Evolutionary conservation across 2,797 vertebrate species (phyloP).

Genomic region (Ataeniobius toweri): DNA sequence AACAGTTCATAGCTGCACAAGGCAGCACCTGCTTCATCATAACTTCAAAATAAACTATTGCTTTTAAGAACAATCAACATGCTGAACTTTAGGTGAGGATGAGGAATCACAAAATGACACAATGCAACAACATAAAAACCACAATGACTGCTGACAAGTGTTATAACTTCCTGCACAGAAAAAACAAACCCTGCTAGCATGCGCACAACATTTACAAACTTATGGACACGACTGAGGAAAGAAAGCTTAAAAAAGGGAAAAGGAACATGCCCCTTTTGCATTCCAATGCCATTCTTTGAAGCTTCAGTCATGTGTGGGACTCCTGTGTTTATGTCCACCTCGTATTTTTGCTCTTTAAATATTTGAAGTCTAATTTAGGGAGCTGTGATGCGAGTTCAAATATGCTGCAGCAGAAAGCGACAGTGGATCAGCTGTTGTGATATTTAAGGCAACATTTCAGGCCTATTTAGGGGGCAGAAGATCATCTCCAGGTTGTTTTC

Average conservation of each 20-base stretch:
- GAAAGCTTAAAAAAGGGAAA: slow-evolving; percentile 8
- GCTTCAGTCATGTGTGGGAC: slow-evolving; percentile 53
- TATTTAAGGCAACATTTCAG: not conserved
- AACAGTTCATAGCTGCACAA: slow-evolving; percentile 39
- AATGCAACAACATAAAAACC: slow-evolving; percentile 20
- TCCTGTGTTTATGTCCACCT: slow-evolving; percentile 27
- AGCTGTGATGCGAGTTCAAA: slow-evolving; percentile 13
- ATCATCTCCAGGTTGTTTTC: slow-evolving; percentile 38
- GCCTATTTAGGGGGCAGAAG: slow-evolving; percentile 12
- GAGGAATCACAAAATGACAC: slow-evolving; percentile 29
- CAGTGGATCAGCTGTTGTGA: not conserved
- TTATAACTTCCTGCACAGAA: slow-evolving; percentile 60
- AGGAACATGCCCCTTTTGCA: slow-evolving; percentile 80
- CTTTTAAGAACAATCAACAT: slow-evolving; percentile 25
- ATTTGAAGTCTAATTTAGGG: not conserved
- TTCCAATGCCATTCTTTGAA: slow-evolving; percentile 84
- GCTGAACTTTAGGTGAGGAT: slow-evolving; percentile 43
- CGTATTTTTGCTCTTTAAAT: not conserved
- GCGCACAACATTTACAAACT: slow-evolving; percentile 54
- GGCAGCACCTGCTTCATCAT: slow-evolving; percentile 36
- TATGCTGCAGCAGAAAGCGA: slow-evolving; percentile 16
- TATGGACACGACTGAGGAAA: slow-evolving; percentile 27
- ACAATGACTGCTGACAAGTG: slow-evolving; percentile 43
- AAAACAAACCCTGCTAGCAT: slow-evolving; percentile 51
- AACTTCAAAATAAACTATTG: slow-evolving; percentile 11